Conservation (phyloP, 2,797 vertebrate species). For the Lagorchestes hirsutus region DNA sequence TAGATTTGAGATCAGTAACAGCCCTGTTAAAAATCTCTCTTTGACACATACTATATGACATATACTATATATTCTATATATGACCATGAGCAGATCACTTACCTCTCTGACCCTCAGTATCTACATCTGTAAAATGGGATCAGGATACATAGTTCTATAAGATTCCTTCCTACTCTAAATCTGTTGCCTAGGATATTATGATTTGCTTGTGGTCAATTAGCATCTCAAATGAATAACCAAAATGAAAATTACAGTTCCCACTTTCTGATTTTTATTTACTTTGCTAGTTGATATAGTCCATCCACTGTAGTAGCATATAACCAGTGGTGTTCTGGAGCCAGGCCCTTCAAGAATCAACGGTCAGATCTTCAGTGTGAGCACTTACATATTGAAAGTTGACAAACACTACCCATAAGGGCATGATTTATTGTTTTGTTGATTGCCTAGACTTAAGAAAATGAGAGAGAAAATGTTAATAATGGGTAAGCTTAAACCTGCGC, state of each 20-base stretch:
- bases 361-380: not conserved
- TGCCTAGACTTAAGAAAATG: not conserved
- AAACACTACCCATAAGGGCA: not conserved
- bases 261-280: constrained; percentile 24
- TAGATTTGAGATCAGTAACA: not conserved
- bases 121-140: not conserved
- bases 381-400: not conserved
- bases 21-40: not conserved
- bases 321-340: not conserved
- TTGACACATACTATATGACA: not conserved
- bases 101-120: not conserved
- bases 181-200: not conserved
- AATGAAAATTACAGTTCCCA: not conserved
- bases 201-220: constrained; percentile 19
- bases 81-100: not conserved
- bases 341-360: not conserved
- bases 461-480: not conserved
- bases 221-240: constrained; percentile 18
- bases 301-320: not conserved
- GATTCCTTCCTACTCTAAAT: not conserved
- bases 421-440: not conserved
- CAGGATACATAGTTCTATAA: not conserved
- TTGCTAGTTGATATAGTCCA: not conserved
- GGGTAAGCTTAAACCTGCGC: too few relatives aligned
- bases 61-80: not conserved